Evolutionary conservation across 2,888 invertebrate species (phyloP).

Genomic region (Caenorhabditis sp.): DNA sequence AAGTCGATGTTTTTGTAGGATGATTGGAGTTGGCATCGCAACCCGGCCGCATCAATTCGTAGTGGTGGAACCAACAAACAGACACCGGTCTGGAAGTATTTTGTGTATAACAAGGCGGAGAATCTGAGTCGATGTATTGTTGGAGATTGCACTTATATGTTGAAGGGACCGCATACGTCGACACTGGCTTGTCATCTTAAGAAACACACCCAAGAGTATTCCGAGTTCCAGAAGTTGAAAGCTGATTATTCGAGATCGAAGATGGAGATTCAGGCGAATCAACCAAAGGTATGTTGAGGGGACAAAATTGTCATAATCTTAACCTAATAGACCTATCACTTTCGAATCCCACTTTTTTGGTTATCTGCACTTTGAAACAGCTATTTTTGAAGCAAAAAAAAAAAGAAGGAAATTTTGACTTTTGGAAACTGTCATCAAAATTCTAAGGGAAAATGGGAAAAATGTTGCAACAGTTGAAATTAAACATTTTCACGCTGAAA

Average conservation of each 20-base stretch:
- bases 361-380: too few species aligned
- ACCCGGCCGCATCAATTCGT: slow-evolving; percentile 69
- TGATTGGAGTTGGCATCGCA: slow-evolving; percentile 70
- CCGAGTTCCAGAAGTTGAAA: slow-evolving; percentile 69
- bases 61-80: slow-evolving; percentile 70
- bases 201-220: slow-evolving; percentile 67
- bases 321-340: too few species aligned
- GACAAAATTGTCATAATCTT: too few species aligned
- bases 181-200: slow-evolving; percentile 70
- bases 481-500: too few species aligned
- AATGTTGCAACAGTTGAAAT: too few species aligned
- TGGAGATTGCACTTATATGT: slow-evolving; percentile 68
- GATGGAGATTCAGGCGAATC: slow-evolving; percentile 18
- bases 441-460: too few species aligned
- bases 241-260: slow-evolving; percentile 46
- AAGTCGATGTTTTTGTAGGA: slow-evolving; percentile 18
- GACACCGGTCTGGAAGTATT: slow-evolving; percentile 71
- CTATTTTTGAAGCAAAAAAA: too few species aligned
- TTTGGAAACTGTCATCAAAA: too few species aligned
- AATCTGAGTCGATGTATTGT: slow-evolving; percentile 69
- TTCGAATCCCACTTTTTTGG: too few species aligned
- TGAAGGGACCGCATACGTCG: slow-evolving; percentile 69
- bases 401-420: too few species aligned
- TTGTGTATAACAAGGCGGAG: slow-evolving; percentile 69
- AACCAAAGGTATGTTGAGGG: slow-evolving; percentile 18